phyloP scores from a whole-genome alignment of 2,888 invertebrate species.

The Hydriomena furcata region DNA sequence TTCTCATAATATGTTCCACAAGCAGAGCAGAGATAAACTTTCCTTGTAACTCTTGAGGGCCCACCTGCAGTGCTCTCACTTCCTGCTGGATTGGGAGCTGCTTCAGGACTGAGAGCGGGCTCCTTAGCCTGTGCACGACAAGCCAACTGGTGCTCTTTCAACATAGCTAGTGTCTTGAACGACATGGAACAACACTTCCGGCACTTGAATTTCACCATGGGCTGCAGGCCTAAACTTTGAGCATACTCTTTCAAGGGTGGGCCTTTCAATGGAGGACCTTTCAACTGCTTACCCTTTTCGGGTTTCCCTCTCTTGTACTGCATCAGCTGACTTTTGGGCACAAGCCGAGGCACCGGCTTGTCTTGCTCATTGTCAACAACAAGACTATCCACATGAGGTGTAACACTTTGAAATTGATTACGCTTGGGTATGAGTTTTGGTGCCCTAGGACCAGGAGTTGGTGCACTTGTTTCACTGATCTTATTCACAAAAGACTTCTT shows the following conservation, averaged over 20 bases:
- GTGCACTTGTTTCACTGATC: conserved; percentile 58
- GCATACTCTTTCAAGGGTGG: conserved; percentile 82
- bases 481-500: conserved; percentile 60
- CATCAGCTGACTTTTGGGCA: conserved; percentile 74
- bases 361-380: conserved; percentile 64
- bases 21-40: conserved; percentile 91
- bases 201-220: conserved; percentile 89
- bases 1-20: conserved; percentile 94
- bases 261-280: conserved; percentile 31
- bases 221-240: conserved; percentile 88
- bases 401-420: conserved; percentile 65
- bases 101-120: conserved; percentile 68
- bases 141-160: conserved; percentile 87
- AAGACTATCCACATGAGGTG: conserved; percentile 53
- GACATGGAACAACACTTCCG: conserved; percentile 88
- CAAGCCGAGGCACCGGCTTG: conserved; percentile 75
- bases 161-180: conserved; percentile 85
- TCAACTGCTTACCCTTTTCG: conserved; percentile 67
- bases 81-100: conserved; percentile 49
- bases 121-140: conserved; percentile 81
- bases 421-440: conserved; percentile 74
- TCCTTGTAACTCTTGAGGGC: conserved; percentile 87
- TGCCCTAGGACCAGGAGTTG: conserved; percentile 55
- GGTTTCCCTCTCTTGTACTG: conserved; percentile 75
- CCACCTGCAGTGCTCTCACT: conserved; percentile 59